Conservation (phyloP, 2,888 invertebrate genomes). For the Mallateleia sp. region DNA sequence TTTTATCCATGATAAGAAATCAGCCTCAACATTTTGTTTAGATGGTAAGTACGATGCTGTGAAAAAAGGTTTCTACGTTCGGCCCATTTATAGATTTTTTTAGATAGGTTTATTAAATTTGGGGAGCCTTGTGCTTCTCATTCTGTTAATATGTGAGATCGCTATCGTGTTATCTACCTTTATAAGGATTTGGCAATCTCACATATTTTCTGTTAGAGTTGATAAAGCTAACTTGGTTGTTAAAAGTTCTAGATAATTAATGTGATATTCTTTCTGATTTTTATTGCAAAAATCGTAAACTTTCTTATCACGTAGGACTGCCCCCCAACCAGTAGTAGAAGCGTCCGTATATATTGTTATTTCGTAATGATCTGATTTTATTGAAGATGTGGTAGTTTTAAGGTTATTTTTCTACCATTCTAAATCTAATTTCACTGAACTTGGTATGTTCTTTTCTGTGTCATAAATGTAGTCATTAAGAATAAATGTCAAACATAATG, state of each 20-base stretch:
- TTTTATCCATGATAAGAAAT: constrained; percentile 77
- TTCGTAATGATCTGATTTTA: no score
- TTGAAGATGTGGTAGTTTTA: no score
- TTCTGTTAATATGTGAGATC: constrained; percentile 77
- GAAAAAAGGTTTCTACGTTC: constrained; percentile 70
- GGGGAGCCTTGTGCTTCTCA: constrained; percentile 68
- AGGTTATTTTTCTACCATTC: no score
- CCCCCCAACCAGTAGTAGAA: constrained; percentile 38
- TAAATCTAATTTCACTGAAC: no score
- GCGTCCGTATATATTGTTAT: no score
- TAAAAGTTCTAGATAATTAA: constrained; percentile 74
- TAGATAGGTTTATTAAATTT: no score
- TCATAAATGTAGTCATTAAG: no score
- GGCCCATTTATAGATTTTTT: constrained; percentile 77
- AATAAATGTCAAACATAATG: no score
- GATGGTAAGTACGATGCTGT: constrained; percentile 77
- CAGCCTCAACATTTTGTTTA: constrained; percentile 76
- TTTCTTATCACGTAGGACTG: not conserved
- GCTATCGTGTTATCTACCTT: constrained; percentile 79
- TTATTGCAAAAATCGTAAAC: constrained; percentile 37
- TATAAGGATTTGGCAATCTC: constrained; percentile 68
- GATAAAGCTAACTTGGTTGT: constrained; percentile 55
- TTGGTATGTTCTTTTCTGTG: no score
- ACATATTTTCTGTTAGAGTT: constrained; percentile 40
- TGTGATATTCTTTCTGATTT: constrained; percentile 60